Conservation (phyloP, 2,797 vertebrate species). For the Rhabdophis nuchalis region DNA sequence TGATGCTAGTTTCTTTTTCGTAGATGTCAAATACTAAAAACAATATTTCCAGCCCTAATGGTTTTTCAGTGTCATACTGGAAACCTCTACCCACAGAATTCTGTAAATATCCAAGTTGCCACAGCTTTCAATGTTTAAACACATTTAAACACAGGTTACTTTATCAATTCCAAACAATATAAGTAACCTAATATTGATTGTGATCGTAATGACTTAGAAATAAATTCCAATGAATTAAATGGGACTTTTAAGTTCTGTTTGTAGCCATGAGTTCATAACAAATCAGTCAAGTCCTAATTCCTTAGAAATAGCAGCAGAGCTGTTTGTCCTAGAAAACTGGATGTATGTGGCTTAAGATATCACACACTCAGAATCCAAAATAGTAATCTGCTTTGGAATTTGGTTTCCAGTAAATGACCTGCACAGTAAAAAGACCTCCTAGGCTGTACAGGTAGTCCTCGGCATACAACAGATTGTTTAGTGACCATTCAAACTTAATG, state of each 20-base stretch:
- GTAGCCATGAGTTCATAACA: not conserved
- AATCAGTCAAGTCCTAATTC: not conserved
- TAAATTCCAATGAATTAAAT: not conserved
- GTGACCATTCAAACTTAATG: too few relatives aligned
- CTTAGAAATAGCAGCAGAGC: not conserved
- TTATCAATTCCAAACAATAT: not conserved
- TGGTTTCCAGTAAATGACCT: not conserved
- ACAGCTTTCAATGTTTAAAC: not conserved
- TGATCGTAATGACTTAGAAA: not conserved
- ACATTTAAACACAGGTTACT: not conserved
- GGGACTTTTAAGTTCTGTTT: not conserved
- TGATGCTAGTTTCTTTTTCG: not conserved
- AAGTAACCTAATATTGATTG: not conserved
- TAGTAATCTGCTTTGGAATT: not conserved
- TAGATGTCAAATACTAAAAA: not conserved
- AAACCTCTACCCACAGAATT: not conserved
- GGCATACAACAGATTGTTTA: too few relatives aligned
- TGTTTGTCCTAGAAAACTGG: not conserved
- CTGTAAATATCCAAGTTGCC: not conserved
- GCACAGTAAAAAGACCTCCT: not conserved
- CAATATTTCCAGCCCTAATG: not conserved
- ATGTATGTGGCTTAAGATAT: not conserved
- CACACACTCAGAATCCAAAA: not conserved
- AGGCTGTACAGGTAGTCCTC: not conserved
- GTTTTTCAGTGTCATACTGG: not conserved